These are phyloP conservation scores for Hippoglossus stenolepis DNA, from an alignment of 2,113 vertebrate species.

Conservation along the genomic window DNA sequence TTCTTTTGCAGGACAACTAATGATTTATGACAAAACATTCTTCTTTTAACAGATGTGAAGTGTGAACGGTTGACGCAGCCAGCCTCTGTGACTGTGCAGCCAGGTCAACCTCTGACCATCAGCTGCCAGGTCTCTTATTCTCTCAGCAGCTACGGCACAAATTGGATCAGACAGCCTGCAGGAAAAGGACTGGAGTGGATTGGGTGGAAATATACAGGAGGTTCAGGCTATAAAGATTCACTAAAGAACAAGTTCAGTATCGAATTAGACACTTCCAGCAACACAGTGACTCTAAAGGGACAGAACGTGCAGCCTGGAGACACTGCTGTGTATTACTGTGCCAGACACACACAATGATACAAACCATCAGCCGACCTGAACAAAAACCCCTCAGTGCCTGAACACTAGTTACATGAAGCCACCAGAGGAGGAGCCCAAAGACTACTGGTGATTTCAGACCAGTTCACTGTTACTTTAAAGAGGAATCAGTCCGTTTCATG, in stretches of 20 bases:
- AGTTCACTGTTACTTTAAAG: neutral
- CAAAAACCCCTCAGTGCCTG: conserved; percentile 37
- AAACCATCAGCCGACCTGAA: conserved; percentile 22
- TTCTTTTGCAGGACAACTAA: neutral
- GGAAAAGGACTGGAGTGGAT: conserved; percentile 65
- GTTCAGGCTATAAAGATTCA: no score
- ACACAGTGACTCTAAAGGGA: no score
- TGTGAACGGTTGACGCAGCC: conserved; percentile 52
- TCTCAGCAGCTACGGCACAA: neutral
- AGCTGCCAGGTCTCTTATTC: conserved; percentile 29
- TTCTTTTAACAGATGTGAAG: conserved; percentile 10
- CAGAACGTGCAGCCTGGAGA: no score
- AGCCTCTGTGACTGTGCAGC: conserved; percentile 44
- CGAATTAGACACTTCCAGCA: no score
- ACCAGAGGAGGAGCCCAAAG: conserved; percentile 8
- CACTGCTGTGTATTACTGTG: no score
- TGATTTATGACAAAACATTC: neutral
- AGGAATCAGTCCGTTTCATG: neutral
- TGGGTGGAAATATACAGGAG: no score
- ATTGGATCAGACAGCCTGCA: conserved; percentile 59
- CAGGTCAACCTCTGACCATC: conserved; percentile 37
- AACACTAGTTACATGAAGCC: neutral
- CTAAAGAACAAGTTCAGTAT: no score
- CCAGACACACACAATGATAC: conserved; percentile 26
- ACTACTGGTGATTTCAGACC: neutral